Base-by-base conservation (phyloP, 2,888 invertebrate species). In the Lathronympha strigana region DNA sequence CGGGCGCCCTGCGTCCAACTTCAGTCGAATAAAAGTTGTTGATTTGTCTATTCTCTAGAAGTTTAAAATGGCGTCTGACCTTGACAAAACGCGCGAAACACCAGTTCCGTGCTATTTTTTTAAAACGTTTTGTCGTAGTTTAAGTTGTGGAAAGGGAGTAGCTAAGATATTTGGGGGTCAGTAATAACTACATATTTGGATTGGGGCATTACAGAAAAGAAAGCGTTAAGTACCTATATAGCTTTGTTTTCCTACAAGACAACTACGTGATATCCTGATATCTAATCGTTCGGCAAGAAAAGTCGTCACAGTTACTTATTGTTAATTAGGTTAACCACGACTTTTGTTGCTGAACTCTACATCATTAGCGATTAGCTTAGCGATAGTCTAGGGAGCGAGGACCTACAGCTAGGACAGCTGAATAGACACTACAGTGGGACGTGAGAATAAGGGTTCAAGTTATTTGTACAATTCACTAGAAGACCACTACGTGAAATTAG, bases 371-470 rank as follows among this genome's bases (percentile, higher is more conserved):
- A 60, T 61, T 47, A 60, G 45, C 43, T 57, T 57, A 57, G 57
- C 31, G 21, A 43, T 55, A 57, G 40, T 43, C 57, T 57, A 57
- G 28, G 19, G 19, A 19, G 43, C 57, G 57, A 36, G 36, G 23
- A 47, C 21, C 36, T 53, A 36, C n/a, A 36, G 21, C 53, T 23
- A 36, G 19, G 36, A 43, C 11, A 47, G 47, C 66, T 61, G 25
- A 67, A 64, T 78, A 82, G 76, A 76, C 69, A 78, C 89, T 90
- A 90, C 82, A 72, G 81, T 83, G 85, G 90, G 90, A 91, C 90
- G 90, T 89, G 90, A 90, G 87, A 85, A 87, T 85, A 90, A 90
- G 90, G 90, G 90, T 80, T 88, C 81, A 76, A 84, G 75, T 82
- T 71, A 81, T 87, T 88, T 88, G 80, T 88, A 89, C 88, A 90